Percentiles rank a stretch among this genome's conserved stretches.
Conservation (phyloP, 1,140 invertebrate genomes). For the Philopotamus ludificatus region DNA sequence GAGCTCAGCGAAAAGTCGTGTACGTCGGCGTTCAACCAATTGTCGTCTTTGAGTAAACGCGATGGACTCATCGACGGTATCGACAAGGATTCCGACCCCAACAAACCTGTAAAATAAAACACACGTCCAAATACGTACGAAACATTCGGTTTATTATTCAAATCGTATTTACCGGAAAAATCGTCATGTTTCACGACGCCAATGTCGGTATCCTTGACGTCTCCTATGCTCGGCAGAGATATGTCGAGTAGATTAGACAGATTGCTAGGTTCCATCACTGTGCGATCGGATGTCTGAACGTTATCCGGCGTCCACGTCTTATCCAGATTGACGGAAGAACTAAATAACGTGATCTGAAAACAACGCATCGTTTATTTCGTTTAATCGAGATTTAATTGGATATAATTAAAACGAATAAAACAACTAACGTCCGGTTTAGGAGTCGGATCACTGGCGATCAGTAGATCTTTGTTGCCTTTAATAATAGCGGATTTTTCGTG, state of each 20-base stretch:
- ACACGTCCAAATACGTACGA: neutral
- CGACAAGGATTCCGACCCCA: constrained; percentile 50
- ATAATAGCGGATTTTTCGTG: too few relatives aligned
- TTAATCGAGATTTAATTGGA: too few relatives aligned
- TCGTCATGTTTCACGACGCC: constrained; percentile 28
- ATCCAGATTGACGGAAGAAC: neutral
- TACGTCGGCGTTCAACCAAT: constrained; percentile 76
- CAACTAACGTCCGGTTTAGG: too few relatives aligned
- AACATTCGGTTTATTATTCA: neutral
- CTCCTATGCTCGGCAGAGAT: constrained; percentile 38
- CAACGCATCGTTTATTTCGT: too few relatives aligned
- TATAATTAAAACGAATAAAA: too few relatives aligned
- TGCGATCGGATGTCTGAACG: too few relatives aligned
- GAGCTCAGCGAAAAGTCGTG: constrained; percentile 81
- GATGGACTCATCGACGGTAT: constrained; percentile 66
- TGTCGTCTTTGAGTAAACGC: constrained; percentile 71
- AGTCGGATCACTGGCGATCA: too few relatives aligned
- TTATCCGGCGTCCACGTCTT: neutral
- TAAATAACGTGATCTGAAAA: constrained; percentile 5
- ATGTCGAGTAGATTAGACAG: constrained; percentile 46
- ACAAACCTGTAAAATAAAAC: constrained; percentile 39
- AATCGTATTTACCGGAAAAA: constrained; percentile 36
- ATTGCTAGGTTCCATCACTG: constrained; percentile 36
- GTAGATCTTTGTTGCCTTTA: too few relatives aligned
- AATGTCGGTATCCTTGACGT: constrained; percentile 31